Evolutionary conservation across 2,113 vertebrate genomes (phyloP), one percentile per base, ranked within the genome.

Genomic region (Anhinga anhinga): DNA sequence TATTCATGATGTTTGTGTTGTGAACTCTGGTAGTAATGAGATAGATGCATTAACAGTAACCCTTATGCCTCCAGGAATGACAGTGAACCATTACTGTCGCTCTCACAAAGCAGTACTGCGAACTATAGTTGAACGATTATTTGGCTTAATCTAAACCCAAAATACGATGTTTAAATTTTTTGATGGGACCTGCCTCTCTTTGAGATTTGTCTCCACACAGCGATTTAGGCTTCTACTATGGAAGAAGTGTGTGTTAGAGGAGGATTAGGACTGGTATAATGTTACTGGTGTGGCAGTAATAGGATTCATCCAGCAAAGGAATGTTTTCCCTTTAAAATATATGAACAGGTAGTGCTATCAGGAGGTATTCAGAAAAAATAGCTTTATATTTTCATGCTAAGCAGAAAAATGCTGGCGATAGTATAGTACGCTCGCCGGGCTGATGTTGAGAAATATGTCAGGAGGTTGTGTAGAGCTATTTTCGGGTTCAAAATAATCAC

Each of bases 351-450:
- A 73, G 59, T 62, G 67, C 47, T 52, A 83, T 86, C 76, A 92
- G 66, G 32, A 91, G 8, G 62, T 82, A 69, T 86, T 94, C 79
- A 88, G 66, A 59, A 92, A 92, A 90, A 89, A 93, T 18, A 81
- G 42, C 65, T 83, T 86, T 92, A 7, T 79, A 69, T 92, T 97
- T 92, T 92, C 44, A 82, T 44, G 65, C 55, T 81, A 87, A 92
- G 66, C 52, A 93, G 74, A 52, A 86, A 72, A 90, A 63, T 76
- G 29, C 44, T 87, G 27, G 47, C 89, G 79, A 63, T 42, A 34
- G 58, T 52, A 45, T 50, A 59, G 42, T 78, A 49, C 27, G 19
- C 36, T 59, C 26, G 78, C 62, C 10, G 61, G 34, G 19, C 58
- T 94, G 62, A 85, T 81, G 44, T 47, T 82, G 52, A 86, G 70